Evolutionary conservation across 2,888 invertebrate genomes (phyloP).

Genomic region (Dynastes grantii): DNA sequence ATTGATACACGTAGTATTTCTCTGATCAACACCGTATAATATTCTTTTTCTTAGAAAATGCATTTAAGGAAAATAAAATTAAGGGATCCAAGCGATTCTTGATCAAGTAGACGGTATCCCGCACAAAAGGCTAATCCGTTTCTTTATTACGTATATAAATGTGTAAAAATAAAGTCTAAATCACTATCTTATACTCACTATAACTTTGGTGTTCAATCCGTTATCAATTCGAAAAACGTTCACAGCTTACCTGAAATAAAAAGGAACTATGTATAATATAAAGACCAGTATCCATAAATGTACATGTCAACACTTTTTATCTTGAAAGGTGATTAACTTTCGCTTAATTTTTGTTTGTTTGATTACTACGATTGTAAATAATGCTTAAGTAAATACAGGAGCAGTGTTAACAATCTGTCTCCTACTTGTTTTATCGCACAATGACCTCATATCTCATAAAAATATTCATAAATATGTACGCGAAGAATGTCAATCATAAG

Average conservation of each 20-base stretch:
- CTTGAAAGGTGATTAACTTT: not conserved
- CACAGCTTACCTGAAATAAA: conserved; percentile 2
- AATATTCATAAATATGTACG: not conserved
- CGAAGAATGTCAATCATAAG: not conserved
- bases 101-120: too few species aligned
- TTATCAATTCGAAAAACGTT: not conserved
- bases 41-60: too few species aligned
- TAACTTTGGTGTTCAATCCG: too few species aligned
- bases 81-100: too few species aligned
- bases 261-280: not conserved
- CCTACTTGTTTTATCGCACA: not conserved
- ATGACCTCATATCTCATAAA: not conserved
- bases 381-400: not conserved
- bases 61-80: too few species aligned
- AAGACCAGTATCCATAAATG: too few species aligned
- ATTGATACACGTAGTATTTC: too few species aligned
- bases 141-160: too few species aligned
- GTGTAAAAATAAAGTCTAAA: too few species aligned
- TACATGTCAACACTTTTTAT: not conserved
- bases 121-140: too few species aligned
- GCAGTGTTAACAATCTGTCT: not conserved
- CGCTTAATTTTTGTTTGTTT: not conserved
- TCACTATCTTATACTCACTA: too few species aligned
- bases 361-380: not conserved
- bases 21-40: too few species aligned